phyloP scores from a whole-genome alignment of 2,113 vertebrate species.

The Rynchops niger region DNA sequence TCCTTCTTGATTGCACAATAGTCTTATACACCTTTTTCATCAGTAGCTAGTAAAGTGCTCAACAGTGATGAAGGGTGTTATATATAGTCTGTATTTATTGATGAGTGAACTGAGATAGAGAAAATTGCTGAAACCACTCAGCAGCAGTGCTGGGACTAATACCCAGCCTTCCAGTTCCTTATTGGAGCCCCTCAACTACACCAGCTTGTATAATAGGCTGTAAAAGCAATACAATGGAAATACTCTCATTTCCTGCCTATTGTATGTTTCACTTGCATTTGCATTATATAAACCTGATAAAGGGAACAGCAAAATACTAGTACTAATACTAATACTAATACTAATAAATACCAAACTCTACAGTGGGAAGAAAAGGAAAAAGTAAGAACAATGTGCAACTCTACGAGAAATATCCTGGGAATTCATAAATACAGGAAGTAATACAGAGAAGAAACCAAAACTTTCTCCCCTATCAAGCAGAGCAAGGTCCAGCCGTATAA shows the following conservation, averaged over 20 bases:
- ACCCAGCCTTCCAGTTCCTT: neutral
- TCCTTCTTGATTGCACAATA: neutral
- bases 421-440: neutral
- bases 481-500: neutral
- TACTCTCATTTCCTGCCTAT: neutral
- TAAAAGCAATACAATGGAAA: neutral
- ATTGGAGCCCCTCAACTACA: neutral
- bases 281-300: neutral
- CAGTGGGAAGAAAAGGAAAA: neutral
- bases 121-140: neutral
- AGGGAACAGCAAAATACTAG: neutral
- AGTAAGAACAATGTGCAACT: neutral
- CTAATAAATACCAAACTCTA: neutral
- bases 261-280: neutral
- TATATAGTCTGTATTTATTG: neutral
- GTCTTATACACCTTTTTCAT: neutral
- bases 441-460: neutral
- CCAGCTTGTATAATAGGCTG: neutral
- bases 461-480: neutral
- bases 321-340: neutral
- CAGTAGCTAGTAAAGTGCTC: neutral
- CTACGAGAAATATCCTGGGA: neutral
- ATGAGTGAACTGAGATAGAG: neutral
- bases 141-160: neutral
- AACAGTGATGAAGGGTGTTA: neutral